These are phyloP conservation scores for Lithodes maja DNA, from an alignment of 2,888 invertebrate genomes.

Conservation along the genomic window DNA sequence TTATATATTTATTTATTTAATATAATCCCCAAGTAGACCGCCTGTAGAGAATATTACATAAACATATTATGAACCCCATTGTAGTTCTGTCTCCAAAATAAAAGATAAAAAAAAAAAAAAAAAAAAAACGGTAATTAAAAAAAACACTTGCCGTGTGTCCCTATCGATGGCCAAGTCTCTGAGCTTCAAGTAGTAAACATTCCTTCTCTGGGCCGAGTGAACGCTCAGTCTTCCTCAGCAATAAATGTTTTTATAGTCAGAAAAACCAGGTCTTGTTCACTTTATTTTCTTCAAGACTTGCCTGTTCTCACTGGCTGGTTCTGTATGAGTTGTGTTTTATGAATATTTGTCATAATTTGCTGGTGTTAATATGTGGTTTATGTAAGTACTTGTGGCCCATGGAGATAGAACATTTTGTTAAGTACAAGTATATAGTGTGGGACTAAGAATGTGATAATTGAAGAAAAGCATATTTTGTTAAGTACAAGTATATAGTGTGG, in stretches of 20 bases:
- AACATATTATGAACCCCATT: slow-evolving; percentile 42
- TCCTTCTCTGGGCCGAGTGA: slow-evolving; percentile 44
- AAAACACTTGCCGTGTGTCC: slow-evolving; percentile 53
- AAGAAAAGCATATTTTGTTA: not conserved
- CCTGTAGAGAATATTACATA: not conserved
- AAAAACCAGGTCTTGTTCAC: slow-evolving; percentile 43
- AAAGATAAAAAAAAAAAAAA: not conserved
- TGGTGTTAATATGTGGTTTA: slow-evolving; percentile 3
- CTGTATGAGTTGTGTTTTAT: slow-evolving; percentile 37
- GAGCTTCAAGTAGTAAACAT: slow-evolving; percentile 66
- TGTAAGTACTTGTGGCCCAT: not conserved
- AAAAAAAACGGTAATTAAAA: not conserved
- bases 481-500: not conserved
- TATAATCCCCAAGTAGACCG: slow-evolving; percentile 10
- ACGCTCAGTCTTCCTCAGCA: slow-evolving; percentile 61
- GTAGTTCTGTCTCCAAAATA: slow-evolving; percentile 59
- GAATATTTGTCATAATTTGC: slow-evolving; percentile 1
- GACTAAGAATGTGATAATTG: not conserved
- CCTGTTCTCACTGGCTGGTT: slow-evolving; percentile 49
- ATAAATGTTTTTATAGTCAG: slow-evolving; percentile 63
- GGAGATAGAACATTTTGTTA: not conserved
- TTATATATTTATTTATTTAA: slow-evolving; percentile 23
- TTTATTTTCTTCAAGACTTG: slow-evolving; percentile 36
- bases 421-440: not conserved
- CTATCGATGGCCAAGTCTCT: slow-evolving; percentile 65